phyloP scores from a whole-genome alignment of 2,113 vertebrate species.

The Phycodurus eques region DNA sequence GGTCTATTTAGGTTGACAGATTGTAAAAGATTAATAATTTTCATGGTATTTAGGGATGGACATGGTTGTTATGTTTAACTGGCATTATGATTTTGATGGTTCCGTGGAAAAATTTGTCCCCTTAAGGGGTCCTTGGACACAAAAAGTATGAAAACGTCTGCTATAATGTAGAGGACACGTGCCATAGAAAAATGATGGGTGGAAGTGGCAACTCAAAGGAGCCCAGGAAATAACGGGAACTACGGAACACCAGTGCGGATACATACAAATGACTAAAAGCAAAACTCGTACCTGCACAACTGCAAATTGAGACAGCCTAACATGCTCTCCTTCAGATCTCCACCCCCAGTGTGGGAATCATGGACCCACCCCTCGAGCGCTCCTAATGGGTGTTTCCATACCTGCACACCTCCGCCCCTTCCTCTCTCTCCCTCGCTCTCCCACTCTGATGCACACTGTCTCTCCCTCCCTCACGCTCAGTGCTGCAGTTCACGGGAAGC shows the following conservation, averaged over 20 bases:
- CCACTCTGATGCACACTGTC: conserved; percentile 32
- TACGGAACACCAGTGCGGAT: conserved; percentile 3
- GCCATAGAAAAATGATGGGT: too few species aligned
- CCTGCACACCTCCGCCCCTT: conserved; percentile 23
- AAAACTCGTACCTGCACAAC: neutral
- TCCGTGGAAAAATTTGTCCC: too few species aligned
- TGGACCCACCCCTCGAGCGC: conserved; percentile 2
- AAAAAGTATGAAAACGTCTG: too few species aligned
- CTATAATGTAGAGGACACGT: too few species aligned
- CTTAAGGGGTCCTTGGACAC: too few species aligned
- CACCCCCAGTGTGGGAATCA: neutral
- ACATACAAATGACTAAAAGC: conserved; percentile 9
- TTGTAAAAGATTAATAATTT: too few species aligned
- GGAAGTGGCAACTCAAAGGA: too few species aligned
- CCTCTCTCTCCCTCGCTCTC: conserved; percentile 3
- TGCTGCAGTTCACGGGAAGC: conserved; percentile 61
- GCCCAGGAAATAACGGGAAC: too few species aligned
- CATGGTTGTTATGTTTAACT: too few species aligned
- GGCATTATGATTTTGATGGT: too few species aligned
- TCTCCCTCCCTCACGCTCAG: conserved; percentile 11
- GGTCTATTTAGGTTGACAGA: too few species aligned
- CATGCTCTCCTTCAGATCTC: conserved; percentile 21
- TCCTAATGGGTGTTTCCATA: conserved; percentile 36
- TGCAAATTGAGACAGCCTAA: neutral
- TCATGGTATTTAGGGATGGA: too few species aligned